Conservation (phyloP, 2,797 vertebrate species). For the Hozukius guyotensis region DNA sequence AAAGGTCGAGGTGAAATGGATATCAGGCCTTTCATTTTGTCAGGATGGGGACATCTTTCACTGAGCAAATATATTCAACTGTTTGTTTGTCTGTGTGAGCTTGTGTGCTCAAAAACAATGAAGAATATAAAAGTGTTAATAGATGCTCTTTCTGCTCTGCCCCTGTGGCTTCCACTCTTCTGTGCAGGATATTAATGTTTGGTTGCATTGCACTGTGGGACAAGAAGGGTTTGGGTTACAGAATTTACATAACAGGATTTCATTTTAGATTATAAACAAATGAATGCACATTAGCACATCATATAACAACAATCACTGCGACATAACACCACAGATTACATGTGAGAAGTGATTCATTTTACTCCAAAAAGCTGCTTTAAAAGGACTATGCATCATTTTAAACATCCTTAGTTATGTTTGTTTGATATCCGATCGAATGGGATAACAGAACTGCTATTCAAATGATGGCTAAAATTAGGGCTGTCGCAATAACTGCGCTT, state of each 20-base stretch:
- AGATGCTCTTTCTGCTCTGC: not conserved
- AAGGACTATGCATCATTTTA: not conserved
- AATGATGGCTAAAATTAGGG: not conserved
- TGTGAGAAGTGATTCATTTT: not conserved
- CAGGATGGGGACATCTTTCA: not conserved
- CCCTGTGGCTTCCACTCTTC: not conserved
- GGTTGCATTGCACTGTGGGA: not conserved
- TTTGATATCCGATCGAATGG: not conserved
- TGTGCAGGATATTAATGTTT: not conserved
- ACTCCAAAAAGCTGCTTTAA: not conserved
- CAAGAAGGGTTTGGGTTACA: not conserved
- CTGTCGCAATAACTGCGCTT: too few species aligned
- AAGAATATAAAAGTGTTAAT: not conserved
- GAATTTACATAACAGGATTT: not conserved
- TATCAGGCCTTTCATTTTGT: constrained; percentile 51
- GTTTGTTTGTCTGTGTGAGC: not conserved
- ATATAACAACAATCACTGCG: not conserved
- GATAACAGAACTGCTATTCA: not conserved
- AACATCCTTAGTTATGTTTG: not conserved
- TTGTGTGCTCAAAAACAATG: not conserved
- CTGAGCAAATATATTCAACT: not conserved
- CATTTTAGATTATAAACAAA: not conserved
- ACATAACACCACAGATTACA: not conserved
- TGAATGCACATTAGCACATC: not conserved
- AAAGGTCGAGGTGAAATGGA: constrained; percentile 29